Base-by-base conservation (phyloP, 2,113 vertebrate species). In the Sakesphorus luctuosus region DNA sequence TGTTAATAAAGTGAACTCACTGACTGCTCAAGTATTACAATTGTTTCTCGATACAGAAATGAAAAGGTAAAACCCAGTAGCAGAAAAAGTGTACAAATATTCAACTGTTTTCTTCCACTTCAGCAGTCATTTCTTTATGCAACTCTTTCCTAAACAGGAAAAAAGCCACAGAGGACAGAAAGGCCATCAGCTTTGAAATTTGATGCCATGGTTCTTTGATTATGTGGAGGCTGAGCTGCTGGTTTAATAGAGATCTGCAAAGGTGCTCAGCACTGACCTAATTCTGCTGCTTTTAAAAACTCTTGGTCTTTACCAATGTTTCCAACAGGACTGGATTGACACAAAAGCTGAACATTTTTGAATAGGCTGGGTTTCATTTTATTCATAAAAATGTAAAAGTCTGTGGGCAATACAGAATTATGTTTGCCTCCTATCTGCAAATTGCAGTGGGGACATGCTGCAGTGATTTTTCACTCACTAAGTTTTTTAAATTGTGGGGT, bases 1-100 rank as follows among this genome's bases (percentile, higher is more conserved):
- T 96, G 63, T 78, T 97, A 77, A 87, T 76, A 72, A 97, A 96
- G 94, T 77, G 94, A 97, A 95, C 43, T 83, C 63, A 90, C 65
- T 95, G 87, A 52, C 86, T 91, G n/a, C 28, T 92, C 55, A 56
- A 81, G 29, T 87, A 78, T 94, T 96, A 73, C 76, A 92, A n/a
- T 46, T 84, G 77, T 81, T 94, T 92, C 75, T 81, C 43, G 91
- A 81, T 67, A 81, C 79, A 80, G 78, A 91, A 94, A 92, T 79
- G n/a, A 65, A 94, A 74, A 84, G 46, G 10, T 72, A 49, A 79
- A 82, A 52, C 11, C 15, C 36, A 53, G 33, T 28, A 79, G 46
- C 56, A 88, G 71, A 78, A 92, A 67, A 91, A 80, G 9, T 69
- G 24, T 50, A 53, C 26, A 87, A 73, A 73, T 69, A 73, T 33